These are phyloP conservation scores for Sebastes kiyomatsui DNA, from an alignment of 2,797 vertebrate genomes.

Conservation along the genomic window DNA sequence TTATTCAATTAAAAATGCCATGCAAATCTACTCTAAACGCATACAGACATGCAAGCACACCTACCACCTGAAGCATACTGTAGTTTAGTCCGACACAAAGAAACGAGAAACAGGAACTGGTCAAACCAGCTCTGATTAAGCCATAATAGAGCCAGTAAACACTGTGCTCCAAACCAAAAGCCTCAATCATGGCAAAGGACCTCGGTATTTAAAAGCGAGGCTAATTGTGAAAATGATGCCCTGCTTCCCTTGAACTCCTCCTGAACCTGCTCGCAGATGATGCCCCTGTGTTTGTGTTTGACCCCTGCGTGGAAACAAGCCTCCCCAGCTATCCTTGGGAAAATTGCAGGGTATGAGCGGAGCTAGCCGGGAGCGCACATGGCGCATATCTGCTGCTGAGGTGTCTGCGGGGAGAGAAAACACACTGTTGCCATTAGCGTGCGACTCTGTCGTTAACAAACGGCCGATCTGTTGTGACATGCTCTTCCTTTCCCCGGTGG, in stretches of 20 bases:
- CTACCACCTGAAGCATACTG: neutral
- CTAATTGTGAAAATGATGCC: constrained; percentile 66
- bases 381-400: constrained; percentile 33
- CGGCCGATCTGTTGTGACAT: constrained; percentile 64
- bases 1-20: neutral
- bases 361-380: constrained; percentile 40
- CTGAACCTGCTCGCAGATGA: constrained; percentile 62
- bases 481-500: constrained; percentile 45
- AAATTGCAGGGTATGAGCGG: constrained; percentile 63
- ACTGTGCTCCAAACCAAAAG: constrained; percentile 7
- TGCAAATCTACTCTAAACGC: neutral
- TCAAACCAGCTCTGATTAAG: constrained; percentile 39
- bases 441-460: constrained; percentile 57
- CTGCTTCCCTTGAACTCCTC: constrained; percentile 67
- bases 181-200: constrained; percentile 24
- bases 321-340: constrained; percentile 41
- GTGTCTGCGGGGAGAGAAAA: constrained; percentile 40
- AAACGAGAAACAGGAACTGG: constrained; percentile 19
- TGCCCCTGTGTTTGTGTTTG: constrained; percentile 52
- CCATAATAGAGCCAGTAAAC: constrained; percentile 20
- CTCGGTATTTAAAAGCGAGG: constrained; percentile 32
- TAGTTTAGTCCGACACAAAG: neutral
- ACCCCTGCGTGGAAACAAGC: constrained; percentile 62
- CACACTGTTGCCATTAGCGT: constrained; percentile 67
- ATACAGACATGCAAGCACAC: constrained; percentile 8